Percentiles rank a stretch among this genome's conserved stretches.
phyloP scores from a whole-genome alignment of 1,140 invertebrate genomes.

The Saccostrea cuccullata region DNA sequence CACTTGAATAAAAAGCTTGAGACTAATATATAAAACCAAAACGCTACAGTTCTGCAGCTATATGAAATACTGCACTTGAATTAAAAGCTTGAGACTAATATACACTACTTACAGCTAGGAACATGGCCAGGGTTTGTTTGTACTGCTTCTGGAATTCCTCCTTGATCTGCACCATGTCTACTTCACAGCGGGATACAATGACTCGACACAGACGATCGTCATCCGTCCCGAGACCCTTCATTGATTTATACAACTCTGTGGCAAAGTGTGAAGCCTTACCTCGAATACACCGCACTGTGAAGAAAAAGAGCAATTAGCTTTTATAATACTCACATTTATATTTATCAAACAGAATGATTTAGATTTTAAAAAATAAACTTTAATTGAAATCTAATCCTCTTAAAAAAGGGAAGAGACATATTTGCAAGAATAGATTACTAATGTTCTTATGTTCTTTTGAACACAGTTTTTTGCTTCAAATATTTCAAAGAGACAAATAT shows the following conservation, averaged over 20 bases:
- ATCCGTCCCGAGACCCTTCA: constrained; percentile 78
- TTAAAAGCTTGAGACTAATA: not conserved
- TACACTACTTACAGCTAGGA: constrained; percentile 72
- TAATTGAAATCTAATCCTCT: too few species aligned
- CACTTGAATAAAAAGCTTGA: not conserved
- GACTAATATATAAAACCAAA: not conserved
- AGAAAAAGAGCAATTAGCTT: not conserved
- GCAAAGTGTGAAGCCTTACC: constrained; percentile 74
- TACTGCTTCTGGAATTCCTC: constrained; percentile 77
- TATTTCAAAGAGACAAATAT: too few species aligned
- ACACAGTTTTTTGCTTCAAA: too few species aligned
- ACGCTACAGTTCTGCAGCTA: not conserved
- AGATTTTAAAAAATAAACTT: too few species aligned
- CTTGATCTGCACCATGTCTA: constrained; percentile 81
- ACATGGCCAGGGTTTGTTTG: constrained; percentile 77
- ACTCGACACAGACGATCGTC: constrained; percentile 79
- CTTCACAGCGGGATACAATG: constrained; percentile 76
- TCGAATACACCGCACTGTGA: constrained; percentile 73
- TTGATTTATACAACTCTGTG: constrained; percentile 71
- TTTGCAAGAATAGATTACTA: too few species aligned
- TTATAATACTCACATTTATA: too few species aligned
- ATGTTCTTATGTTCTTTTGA: too few species aligned
- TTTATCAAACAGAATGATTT: too few species aligned
- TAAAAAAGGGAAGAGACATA: too few species aligned
- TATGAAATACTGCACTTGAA: not conserved